These are phyloP conservation scores for Ctenopoma kingsleyae DNA, from an alignment of 2,797 vertebrate species.

Conservation along the genomic window DNA sequence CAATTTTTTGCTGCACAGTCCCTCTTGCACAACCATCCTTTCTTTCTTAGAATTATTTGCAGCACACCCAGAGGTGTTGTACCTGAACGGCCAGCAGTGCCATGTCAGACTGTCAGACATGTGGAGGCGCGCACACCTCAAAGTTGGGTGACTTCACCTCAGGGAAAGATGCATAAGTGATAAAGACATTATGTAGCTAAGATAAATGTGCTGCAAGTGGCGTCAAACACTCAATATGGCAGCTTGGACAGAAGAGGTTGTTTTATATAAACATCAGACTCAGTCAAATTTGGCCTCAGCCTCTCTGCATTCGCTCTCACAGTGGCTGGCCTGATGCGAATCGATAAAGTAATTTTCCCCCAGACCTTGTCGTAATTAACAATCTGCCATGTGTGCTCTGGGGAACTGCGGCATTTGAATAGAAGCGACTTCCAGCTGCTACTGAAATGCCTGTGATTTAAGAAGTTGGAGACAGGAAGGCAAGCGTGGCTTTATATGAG, in stretches of 20 bases:
- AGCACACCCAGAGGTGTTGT: conserved; percentile 49
- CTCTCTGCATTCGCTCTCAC: conserved; percentile 53
- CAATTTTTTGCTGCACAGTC: conserved; percentile 43
- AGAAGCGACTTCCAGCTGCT: conserved; percentile 68
- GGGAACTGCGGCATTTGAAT: conserved; percentile 71
- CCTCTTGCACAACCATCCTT: conserved; percentile 23
- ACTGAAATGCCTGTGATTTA: conserved; percentile 55
- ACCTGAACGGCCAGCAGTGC: conserved; percentile 29
- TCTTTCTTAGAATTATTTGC: conserved; percentile 50
- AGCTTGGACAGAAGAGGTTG: conserved; percentile 39
- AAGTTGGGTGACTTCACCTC: conserved; percentile 34
- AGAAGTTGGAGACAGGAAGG: conserved; percentile 51
- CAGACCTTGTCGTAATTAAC: conserved; percentile 79
- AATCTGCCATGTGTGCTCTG: conserved; percentile 71
- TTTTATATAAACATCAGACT: conserved; percentile 51
- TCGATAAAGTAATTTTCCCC: conserved; percentile 81
- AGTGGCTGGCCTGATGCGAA: conserved; percentile 70
- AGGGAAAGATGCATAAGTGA: conserved; percentile 39
- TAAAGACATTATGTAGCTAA: conserved; percentile 37
- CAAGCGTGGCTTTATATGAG: conserved; percentile 33
- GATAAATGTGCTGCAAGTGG: conserved; percentile 37
- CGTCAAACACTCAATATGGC: conserved; percentile 24
- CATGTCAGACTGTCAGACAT: conserved; percentile 44
- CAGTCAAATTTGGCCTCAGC: conserved; percentile 32
- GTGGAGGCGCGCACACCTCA: conserved; percentile 17